phyloP scores from a whole-genome alignment of 2,797 vertebrate species.

The Chelmon rostratus region DNA sequence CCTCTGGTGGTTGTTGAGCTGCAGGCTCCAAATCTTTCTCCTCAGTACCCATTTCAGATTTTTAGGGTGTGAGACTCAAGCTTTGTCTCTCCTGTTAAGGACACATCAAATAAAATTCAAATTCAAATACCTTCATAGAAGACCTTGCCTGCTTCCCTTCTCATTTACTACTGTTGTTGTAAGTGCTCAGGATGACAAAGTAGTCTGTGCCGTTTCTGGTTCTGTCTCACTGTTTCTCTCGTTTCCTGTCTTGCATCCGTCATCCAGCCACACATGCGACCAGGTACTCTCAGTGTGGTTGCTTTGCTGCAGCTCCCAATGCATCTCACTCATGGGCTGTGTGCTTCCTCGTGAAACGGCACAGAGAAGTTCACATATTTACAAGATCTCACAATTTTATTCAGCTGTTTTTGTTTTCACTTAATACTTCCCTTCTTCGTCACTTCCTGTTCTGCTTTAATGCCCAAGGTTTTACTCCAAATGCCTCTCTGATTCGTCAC shows the following conservation, averaged over 20 bases:
- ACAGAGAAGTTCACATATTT: slow-evolving; percentile 47
- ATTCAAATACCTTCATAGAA: slow-evolving; percentile 15
- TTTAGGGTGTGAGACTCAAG: not conserved
- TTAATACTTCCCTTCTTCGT: slow-evolving; percentile 41
- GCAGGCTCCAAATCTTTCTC: slow-evolving; percentile 75
- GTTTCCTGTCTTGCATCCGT: slow-evolving; percentile 79
- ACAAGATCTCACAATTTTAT: slow-evolving; percentile 11
- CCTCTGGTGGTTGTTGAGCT: slow-evolving; percentile 57
- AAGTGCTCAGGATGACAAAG: slow-evolving; percentile 9
- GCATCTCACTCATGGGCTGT: not conserved
- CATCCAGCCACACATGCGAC: slow-evolving; percentile 41
- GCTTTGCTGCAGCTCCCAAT: slow-evolving; percentile 40
- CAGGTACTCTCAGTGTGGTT: slow-evolving; percentile 52
- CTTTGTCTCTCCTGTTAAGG: slow-evolving; percentile 9
- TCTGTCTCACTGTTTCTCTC: slow-evolving; percentile 41
- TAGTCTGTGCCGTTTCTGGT: not conserved
- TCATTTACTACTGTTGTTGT: not conserved
- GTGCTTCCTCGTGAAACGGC: slow-evolving; percentile 61
- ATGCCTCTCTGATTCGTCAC: not conserved
- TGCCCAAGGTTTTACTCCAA: not conserved
- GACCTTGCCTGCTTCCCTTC: not conserved
- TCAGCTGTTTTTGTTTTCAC: slow-evolving; percentile 24
- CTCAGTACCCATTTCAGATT: slow-evolving; percentile 81
- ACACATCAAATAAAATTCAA: slow-evolving; percentile 30
- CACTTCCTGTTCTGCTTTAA: slow-evolving; percentile 51